Base-by-base conservation (phyloP, 1,140 invertebrate genomes). In the Araneus ventricosus region DNA sequence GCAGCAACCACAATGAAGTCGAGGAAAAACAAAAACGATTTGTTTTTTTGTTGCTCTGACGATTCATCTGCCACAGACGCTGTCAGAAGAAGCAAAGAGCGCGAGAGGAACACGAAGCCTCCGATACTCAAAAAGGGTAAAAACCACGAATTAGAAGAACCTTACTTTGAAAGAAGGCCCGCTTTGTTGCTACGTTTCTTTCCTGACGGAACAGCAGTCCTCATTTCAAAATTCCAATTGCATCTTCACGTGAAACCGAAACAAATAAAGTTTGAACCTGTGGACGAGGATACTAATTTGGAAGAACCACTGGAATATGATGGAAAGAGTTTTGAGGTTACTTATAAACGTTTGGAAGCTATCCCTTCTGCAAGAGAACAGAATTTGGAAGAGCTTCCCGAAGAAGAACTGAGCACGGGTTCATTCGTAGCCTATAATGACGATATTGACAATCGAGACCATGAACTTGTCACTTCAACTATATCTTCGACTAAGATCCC, bases 211-310 rank as follows among this genome's bases (percentile, higher is more conserved):
- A 93, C 92, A 5, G 92, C 92, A n/a, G 92, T 93, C 8, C 30
- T 93, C 1, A 93, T 93, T 57, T 88, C 86, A 2, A 93, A 89
- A 67, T 93, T 93, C n/a, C 92, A 93, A 52, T 27, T 93, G 30
- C 92, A 93, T 67, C 61, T 93, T 5, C 92, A 93, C 34, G 92
- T 93, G 6, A 93, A 93, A 20, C 92, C 92, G 27, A 93, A 93
- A 84, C 34, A 93, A 67, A 89, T 93, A 27, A 88, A 52, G 27
- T 89, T 93, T 63, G 92, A 93, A 41, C 5, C 70, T 22, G 85
- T 61, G 37, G 92, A 93, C 4, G 92, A 93, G 5, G 27, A 30
- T 52, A 59, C 22, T 1, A 93, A 45, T 41, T 20, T 34, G 17
- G 75, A 89, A 24, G 85, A 88, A 17, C 22, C 86, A 1, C 14